Evolutionary conservation across 2,888 invertebrate species (phyloP), one percentile per base, ranked within the genome.

Genomic region (Metallyticus violacea): DNA sequence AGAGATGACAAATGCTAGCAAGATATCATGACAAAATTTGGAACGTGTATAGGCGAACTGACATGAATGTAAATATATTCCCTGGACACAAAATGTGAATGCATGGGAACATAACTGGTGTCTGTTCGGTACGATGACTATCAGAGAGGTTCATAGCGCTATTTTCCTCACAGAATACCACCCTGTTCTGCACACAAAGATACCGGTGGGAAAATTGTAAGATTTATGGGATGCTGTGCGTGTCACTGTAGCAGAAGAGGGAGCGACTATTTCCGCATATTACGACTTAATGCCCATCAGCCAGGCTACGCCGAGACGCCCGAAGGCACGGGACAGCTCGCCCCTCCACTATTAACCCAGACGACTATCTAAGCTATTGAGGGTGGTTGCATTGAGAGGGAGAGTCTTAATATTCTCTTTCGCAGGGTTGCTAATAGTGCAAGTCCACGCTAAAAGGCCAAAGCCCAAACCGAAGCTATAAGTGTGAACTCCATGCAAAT

Each of bases 281-380:
- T 76, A 82, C 82, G 76, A 76, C 77, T 83, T 83, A 83, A 83
- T 83, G 77, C 83, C 83, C 77, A 83, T 83, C 83, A 83, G 83
- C 40, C 40, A 62, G 40, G 40, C 9, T 15, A 22, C 40, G 40
- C 22, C 40, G 15, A 7, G 40, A 62, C 40, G 7, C 40, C 15
- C 40, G 15, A 22, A 62, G 76, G 26, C 26, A 76, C 15, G 76
- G 76, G 76, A 22, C 15, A 76, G 81, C 40, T 7, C 79, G n/a
- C 79, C 28, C 79, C 26, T 6, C 9, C 3, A 27, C 27, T 28
- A 26, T 28, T 79, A 28, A 79, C 28, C 76, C 27, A 26, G 28
- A 76, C 83, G 76, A 83, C 77, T 83, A 83, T 77, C 28, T 27
- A 7, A 77, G 29, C 22, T 26, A 27, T 25, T 7, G 25, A 26